Conservation (phyloP, 2,888 invertebrate species). For the Chrysolina americana region DNA sequence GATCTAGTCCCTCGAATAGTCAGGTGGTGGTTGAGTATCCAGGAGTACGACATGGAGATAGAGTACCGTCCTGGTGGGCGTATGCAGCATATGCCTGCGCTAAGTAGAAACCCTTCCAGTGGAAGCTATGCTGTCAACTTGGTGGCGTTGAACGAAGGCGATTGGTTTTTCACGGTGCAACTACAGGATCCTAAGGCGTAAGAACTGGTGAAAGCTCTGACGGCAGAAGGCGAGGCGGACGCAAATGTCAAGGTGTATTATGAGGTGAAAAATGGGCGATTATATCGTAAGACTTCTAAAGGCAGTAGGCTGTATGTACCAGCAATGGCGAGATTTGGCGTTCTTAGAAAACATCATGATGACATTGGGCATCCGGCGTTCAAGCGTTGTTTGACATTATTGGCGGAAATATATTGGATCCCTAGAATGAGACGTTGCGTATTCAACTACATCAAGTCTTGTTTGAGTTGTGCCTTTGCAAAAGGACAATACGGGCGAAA, state of each 20-base stretch:
- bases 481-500: conserved; percentile 53
- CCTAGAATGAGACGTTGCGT: conserved; percentile 39
- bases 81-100: conserved; percentile 33
- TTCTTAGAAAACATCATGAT: not conserved
- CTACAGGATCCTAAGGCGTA: conserved; percentile 43
- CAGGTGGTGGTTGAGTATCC: conserved; percentile 48
- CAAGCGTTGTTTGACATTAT: not conserved
- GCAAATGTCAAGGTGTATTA: conserved; percentile 32
- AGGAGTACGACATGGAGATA: conserved; percentile 50
- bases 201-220: conserved; percentile 35
- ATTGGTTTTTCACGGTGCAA: conserved; percentile 24
- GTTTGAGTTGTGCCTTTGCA: conserved; percentile 59
- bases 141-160: conserved; percentile 37
- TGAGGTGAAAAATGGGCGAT: conserved; percentile 45
- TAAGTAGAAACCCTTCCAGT: too few relatives aligned
- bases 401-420: conserved; percentile 40
- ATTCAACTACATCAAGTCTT: conserved; percentile 40
- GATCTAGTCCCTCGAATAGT: conserved; percentile 50
- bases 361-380: conserved; percentile 4
- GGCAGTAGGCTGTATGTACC: conserved; percentile 38
- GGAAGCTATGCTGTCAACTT: not conserved
- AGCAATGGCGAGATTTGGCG: conserved; percentile 23
- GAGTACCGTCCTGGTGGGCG: conserved; percentile 34
- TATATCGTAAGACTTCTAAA: conserved; percentile 29
- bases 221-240: conserved; percentile 26